These are phyloP conservation scores for Myripristis jacobus DNA, from an alignment of 2,797 vertebrate species.

Conservation along the genomic window DNA sequence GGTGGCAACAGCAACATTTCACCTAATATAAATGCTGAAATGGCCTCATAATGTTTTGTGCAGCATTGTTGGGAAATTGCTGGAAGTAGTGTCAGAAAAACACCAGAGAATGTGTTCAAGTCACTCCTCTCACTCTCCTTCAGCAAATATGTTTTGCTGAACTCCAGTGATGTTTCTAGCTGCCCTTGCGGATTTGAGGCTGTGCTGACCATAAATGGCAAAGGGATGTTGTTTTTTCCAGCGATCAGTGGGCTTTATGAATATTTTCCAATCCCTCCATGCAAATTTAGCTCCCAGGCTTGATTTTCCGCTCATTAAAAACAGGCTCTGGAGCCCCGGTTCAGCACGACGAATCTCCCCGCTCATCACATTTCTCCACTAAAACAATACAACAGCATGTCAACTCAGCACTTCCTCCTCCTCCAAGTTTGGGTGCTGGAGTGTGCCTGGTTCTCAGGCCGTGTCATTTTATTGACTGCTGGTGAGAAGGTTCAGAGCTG, in stretches of 20 bases:
- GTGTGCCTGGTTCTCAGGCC: conserved; percentile 44
- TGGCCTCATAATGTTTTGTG: conserved; percentile 22
- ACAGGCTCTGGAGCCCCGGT: conserved; percentile 42
- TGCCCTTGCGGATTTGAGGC: conserved; percentile 42
- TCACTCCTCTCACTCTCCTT: not conserved
- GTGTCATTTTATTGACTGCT: conserved; percentile 69
- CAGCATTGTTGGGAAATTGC: conserved; percentile 40
- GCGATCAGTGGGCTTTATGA: conserved; percentile 59
- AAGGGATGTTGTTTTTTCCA: conserved; percentile 62
- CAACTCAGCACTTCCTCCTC: conserved; percentile 75
- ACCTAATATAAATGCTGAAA: conserved; percentile 19
- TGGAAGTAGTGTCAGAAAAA: not conserved
- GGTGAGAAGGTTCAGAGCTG: conserved; percentile 53
- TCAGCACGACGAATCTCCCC: conserved; percentile 58
- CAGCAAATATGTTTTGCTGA: conserved; percentile 31
- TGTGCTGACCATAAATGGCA: conserved; percentile 31
- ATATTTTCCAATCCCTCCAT: conserved; percentile 77
- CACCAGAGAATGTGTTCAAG: conserved; percentile 36
- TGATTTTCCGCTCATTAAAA: conserved; percentile 82
- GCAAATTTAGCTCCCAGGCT: conserved; percentile 75
- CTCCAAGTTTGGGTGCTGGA: conserved; percentile 49
- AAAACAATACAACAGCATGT: conserved; percentile 75
- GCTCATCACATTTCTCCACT: conserved; percentile 77
- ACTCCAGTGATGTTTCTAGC: conserved; percentile 12
- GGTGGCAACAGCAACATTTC: conserved; percentile 41